phyloP scores from a whole-genome alignment of 2,113 vertebrate genomes.

The Murina feae region DNA sequence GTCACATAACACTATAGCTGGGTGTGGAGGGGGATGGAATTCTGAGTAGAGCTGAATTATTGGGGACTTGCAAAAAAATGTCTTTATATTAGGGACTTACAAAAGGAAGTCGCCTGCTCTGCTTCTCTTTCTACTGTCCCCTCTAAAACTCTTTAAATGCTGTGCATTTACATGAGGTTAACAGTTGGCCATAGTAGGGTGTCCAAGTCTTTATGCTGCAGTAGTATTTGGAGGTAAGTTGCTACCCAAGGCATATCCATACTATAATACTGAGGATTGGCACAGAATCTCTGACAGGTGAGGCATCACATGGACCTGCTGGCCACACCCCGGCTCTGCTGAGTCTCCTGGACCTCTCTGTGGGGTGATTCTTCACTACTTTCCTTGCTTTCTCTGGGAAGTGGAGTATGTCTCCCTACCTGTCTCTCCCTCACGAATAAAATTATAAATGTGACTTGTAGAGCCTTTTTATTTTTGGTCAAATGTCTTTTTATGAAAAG shows the following conservation, averaged over 20 bases:
- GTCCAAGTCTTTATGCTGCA: not conserved
- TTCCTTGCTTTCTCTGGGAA: not conserved
- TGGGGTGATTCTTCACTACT: not conserved
- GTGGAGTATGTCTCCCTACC: not conserved
- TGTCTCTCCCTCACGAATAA: not conserved
- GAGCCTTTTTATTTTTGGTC: not conserved
- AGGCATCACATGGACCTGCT: rapidly evolving
- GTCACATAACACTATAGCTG: not conserved
- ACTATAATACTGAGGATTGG: no score
- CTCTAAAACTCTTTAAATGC: not conserved
- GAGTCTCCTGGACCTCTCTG: not conserved
- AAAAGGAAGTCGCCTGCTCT: not conserved
- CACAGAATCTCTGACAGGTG: not conserved
- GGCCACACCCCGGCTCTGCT: rapidly evolving
- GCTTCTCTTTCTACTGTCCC: not conserved
- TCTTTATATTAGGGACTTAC: not conserved
- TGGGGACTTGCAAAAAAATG: not conserved
- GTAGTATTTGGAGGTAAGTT: not conserved
- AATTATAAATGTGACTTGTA: constrained; percentile 27
- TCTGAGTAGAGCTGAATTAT: not conserved
- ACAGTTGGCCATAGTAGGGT: not conserved
- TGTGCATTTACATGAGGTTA: not conserved
- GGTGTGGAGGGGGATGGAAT: not conserved
- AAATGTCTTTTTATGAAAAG: constrained; percentile 42
- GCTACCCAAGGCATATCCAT: not conserved